Base-by-base conservation (phyloP, 2,888 invertebrate species). In the Caenorhabditis virilis region DNA sequence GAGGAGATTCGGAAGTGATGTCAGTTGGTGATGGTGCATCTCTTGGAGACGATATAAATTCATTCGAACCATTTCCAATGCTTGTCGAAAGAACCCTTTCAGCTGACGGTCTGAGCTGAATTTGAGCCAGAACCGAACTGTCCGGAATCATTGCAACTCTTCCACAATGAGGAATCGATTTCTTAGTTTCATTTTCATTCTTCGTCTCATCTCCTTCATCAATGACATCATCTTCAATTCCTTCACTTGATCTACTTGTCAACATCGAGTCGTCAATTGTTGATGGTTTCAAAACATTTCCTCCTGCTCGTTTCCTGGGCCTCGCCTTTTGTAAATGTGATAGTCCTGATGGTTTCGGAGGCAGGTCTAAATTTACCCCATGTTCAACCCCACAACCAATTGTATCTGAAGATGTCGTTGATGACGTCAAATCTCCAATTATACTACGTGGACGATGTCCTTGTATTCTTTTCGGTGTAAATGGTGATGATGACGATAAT, bases 141-240 rank as follows among this genome's bases (percentile, higher is more conserved):
- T 71, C 70, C n/a, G 73, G 73, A 5, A 71, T 45, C 73, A 73
- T 71, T 1, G 73, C 73, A 3, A 66, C 36, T 2, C 69, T 54
- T 26, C 52, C 42, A 7, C 45, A 36, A 11, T 16, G 11, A 0
- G 60, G 54, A 6, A 20, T 20, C 5, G 9, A 11, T 9, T 35
- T 41, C 23, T 41, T 50, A 1, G 62, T 43, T 43, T 56, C 54
- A 22, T 49, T 48, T 16, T 61, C 61, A 15, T 38, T 25, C 11
- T 30, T 36, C 15, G 23, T 20, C 16, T 48, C 67, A 16, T 51
- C 60, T 13, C 46, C 58, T 20, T 55, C 59, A 20, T 49, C 56
- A 15, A 49, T 57, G 7, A 59, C 54, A 39, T 43, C 51, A 39
- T 53, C 67, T 41, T 35, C 42, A 13, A 49, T 53, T 25, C 42